phyloP scores from a whole-genome alignment of 2,113 vertebrate species.

The Eleginops maclovinus region DNA sequence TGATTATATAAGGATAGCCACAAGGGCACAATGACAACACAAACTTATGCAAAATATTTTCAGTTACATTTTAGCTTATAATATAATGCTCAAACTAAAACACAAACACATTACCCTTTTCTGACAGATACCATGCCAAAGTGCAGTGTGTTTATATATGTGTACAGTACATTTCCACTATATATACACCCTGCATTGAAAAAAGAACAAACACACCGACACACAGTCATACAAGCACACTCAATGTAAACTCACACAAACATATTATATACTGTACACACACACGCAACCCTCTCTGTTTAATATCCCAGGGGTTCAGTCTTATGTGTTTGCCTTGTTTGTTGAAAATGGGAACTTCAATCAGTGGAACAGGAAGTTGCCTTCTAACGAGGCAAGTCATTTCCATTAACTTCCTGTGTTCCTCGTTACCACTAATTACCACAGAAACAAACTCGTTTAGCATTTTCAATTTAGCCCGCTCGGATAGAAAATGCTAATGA shows the following conservation, averaged over 20 bases:
- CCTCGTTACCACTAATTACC: slow-evolving; percentile 84
- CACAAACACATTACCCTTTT: slow-evolving; percentile 5
- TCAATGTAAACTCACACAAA: slow-evolving; percentile 7
- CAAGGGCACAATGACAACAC: neutral
- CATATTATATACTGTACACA: slow-evolving; percentile 23
- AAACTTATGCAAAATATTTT: slow-evolving; percentile 22
- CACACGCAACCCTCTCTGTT: slow-evolving; percentile 14
- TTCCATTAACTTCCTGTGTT: slow-evolving; percentile 86
- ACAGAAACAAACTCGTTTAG: slow-evolving; percentile 83
- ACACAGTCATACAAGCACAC: neutral
- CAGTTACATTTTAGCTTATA: slow-evolving; percentile 12
- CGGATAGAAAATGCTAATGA: slow-evolving; percentile 84
- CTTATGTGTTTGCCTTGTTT: slow-evolving; percentile 57
- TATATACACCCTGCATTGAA: neutral
- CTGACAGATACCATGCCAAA: slow-evolving; percentile 17
- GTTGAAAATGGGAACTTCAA: slow-evolving; percentile 73
- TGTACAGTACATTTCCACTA: neutral
- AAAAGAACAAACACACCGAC: neutral
- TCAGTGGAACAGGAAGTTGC: slow-evolving; percentile 76
- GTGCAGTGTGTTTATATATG: neutral
- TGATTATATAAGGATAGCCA: neutral
- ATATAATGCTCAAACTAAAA: slow-evolving; percentile 3
- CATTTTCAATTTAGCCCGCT: slow-evolving; percentile 85
- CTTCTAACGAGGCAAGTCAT: slow-evolving; percentile 74
- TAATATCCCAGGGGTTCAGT: slow-evolving; percentile 50